Evolutionary conservation across 2,888 invertebrate genomes (phyloP).

Genomic region (Siphonodentalium dalli): DNA sequence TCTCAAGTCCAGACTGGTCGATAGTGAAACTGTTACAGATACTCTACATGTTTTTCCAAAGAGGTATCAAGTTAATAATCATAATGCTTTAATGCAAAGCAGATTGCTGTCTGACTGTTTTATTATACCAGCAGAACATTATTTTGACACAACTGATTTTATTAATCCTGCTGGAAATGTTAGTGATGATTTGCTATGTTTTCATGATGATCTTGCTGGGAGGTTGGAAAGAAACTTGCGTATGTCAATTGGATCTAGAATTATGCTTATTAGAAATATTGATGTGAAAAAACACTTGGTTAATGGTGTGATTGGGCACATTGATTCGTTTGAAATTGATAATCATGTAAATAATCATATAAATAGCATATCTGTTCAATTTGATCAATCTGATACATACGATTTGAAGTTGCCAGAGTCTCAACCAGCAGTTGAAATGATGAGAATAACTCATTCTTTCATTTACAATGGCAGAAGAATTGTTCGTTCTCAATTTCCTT

Average conservation of each 20-base stretch:
- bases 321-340: conserved; percentile 2
- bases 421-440: conserved; percentile 2
- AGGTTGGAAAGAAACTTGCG: conserved; percentile 1
- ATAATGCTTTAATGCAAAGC: background rate
- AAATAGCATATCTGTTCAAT: too few relatives aligned
- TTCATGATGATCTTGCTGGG: conserved; percentile 8
- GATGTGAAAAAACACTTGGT: conserved; percentile 17
- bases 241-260: conserved; percentile 12
- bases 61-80: conserved; percentile 1
- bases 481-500: conserved; percentile 22
- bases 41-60: conserved; percentile 14
- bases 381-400: conserved; percentile 6
- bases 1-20: background rate
- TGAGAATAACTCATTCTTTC: conserved; percentile 4
- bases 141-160: too few relatives aligned
- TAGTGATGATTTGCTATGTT: conserved; percentile 7
- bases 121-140: conserved; percentile 4
- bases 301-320: conserved; percentile 21
- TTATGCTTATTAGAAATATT: conserved; percentile 23
- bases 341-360: too few relatives aligned
- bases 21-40: background rate
- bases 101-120: background rate
- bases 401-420: background rate
- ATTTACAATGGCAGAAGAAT: conserved; percentile 10
- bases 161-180: conserved; percentile 3